Base-by-base conservation (phyloP, 2,888 invertebrate species). In the Mimumesa dahlbomi region DNA sequence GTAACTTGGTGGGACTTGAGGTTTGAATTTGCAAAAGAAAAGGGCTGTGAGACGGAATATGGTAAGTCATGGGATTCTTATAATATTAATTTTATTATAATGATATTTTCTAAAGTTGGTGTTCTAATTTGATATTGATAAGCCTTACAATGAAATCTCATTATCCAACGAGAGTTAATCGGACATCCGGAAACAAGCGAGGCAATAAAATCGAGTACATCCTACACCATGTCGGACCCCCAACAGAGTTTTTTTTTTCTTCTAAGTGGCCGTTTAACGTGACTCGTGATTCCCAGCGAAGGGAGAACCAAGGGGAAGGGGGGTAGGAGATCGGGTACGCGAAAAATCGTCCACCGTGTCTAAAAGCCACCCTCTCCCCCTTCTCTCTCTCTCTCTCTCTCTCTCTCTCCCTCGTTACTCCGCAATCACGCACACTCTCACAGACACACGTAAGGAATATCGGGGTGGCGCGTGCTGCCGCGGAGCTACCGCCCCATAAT, bases 341-440 rank as follows among this genome's bases (percentile, higher is more conserved):
- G 77, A 79, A 83, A 85, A 82, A 76, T 82, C 84, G 82, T 82
- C 83, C 82, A 83, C 82, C 82, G 85, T 84, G 73, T 85, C 85
- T 85, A 85, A 85, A 85, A 79, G 79, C 79, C 63, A 59, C 31
- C 54, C 57, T 65, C 68, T 54, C n/a, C 25, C 46, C 13, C 9
- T 7, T 16, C 31, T 63, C 29, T 34, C 36, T 22, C 25, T 25
- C 25, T 25, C 25, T 25, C 54, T 29, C 22, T 31, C 11, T 25
- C 29, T 25, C 25, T 25, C 25, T 25, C 16, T 36, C 31, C 46
- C 9, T n/a, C 34, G 21, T 9, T n/a, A 7, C 1, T 14, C 16
- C 38, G 34, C 14, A 36, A 43, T 45, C 25, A 21, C 18, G 14
- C 45, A 50, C 50, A 53, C 34, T n/a, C n/a, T n/a, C n/a, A 43